Evolutionary conservation across 2,888 invertebrate genomes (phyloP).

Genomic region (Onchidella celtica): DNA sequence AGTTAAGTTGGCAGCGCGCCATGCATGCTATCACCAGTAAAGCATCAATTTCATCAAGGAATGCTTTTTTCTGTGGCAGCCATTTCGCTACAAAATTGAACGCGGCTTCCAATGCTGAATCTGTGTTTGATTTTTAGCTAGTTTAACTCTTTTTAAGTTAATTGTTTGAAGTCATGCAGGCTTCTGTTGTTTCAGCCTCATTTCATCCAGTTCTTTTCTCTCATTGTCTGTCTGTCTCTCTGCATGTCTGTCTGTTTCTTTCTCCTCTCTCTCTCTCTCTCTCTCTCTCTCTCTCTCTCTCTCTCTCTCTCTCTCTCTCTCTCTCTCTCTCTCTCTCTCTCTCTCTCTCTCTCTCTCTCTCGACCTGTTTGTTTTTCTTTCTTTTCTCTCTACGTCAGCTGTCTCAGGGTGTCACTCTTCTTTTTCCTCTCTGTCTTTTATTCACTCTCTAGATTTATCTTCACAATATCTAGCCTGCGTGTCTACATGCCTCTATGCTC

Average conservation of each 20-base stretch:
- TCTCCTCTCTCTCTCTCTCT: constrained; percentile 21
- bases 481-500: background rate
- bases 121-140: no score
- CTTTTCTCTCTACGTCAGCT: constrained; percentile 13
- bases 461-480: background rate
- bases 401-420: constrained; percentile 1
- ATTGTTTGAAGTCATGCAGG: no score
- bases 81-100: no score
- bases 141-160: no score
- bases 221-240: no score
- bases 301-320: constrained; percentile 31
- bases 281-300: constrained; percentile 4
- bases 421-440: constrained; percentile 30
- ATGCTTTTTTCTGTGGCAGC: no score
- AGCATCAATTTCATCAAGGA: no score
- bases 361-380: background rate
- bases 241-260: constrained; percentile 20
- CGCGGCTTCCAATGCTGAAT: no score
- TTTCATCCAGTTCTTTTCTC: no score
- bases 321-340: constrained; percentile 22
- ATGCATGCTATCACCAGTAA: no score
- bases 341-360: constrained; percentile 32
- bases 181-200: no score
- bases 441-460: constrained; percentile 14
- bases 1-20: no score